Base-by-base conservation (phyloP, 2,888 invertebrate species). In the Drosophila prostipennis region DNA sequence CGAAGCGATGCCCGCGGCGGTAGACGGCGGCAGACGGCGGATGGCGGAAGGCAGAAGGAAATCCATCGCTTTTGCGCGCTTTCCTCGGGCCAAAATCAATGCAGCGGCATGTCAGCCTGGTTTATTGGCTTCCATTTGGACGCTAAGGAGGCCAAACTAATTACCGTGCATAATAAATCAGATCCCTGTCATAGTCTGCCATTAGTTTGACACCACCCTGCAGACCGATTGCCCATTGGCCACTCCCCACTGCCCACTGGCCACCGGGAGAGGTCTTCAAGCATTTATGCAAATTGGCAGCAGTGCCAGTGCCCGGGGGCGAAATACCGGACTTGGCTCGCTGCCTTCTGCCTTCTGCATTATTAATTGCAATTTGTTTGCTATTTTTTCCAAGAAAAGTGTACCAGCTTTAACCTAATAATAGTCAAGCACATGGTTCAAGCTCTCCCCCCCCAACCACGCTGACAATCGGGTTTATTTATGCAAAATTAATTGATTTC, bases 401-500 rank as follows among this genome's bases (percentile, higher is more conserved):
- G 16, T n/a, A 34, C 43, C 61, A 29, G 32, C 61, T 57, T 72
- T 68, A 79, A 81, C 76, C 81, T 60, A 80, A 81, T 79, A 77
- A 74, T 56, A 49, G 63, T 48, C 65, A 53, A 46, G 53, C 56
- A 55, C 34, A 19, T 19, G 36, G 46, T 48, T 46, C n/a, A n/a
- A 0, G 6, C 29, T 29, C 26, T 26, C 26, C 48, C 16, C 43
- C 36, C 34, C 53, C 16, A 56, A 43, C 40, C 58, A 26, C 43
- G 57, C 64, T 52, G 63, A 68, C 61, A 65, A 71, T 60, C 54
- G 29, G 64, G 58, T 68, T 75, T 75, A 70, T 72, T 70, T 80
- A 83, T 83, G 82, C 80, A 80, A 78, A 82, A 83, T 82, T 83
- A 85, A 83, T 85, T 82, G 82, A 80, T 80, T 81, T 80, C 80